Conservation (phyloP, 2,113 vertebrate species). For the Brachypteracias leptosomus region DNA sequence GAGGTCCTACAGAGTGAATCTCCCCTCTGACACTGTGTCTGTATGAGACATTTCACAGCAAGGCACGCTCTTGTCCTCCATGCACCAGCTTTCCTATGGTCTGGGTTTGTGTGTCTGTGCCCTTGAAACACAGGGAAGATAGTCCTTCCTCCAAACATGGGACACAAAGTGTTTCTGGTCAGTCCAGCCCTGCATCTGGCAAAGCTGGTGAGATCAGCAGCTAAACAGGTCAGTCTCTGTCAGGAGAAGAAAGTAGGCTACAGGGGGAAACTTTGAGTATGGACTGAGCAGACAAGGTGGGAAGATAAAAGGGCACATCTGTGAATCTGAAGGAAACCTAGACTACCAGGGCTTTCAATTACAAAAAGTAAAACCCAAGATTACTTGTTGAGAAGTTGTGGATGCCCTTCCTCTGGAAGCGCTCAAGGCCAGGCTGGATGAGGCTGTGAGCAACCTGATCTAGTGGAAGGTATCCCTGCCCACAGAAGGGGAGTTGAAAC, state of each 20-base stretch:
- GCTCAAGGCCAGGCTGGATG: background rate
- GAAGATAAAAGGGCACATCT: background rate
- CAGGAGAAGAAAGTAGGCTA: background rate
- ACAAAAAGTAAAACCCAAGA: background rate
- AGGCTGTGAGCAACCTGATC: background rate
- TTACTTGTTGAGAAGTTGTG: background rate
- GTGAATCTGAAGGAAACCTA: background rate
- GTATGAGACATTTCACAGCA: background rate
- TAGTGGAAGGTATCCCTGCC: background rate
- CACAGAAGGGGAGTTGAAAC: background rate
- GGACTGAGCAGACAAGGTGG: background rate
- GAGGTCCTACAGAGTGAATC: background rate
- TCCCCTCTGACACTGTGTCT: background rate
- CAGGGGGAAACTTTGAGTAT: background rate
- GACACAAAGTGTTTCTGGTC: background rate
- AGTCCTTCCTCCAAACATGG: background rate
- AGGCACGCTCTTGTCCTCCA: background rate
- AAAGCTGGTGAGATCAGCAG: background rate
- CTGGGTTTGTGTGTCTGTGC: too few relatives aligned
- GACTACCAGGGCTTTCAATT: background rate
- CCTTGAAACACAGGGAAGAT: background rate
- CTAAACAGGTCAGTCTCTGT: background rate
- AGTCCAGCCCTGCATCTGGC: background rate
- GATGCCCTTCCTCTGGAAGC: background rate
- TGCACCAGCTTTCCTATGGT: background rate